Evolutionary conservation across 1,140 invertebrate genomes (phyloP).

Genomic region (Samia ricini): DNA sequence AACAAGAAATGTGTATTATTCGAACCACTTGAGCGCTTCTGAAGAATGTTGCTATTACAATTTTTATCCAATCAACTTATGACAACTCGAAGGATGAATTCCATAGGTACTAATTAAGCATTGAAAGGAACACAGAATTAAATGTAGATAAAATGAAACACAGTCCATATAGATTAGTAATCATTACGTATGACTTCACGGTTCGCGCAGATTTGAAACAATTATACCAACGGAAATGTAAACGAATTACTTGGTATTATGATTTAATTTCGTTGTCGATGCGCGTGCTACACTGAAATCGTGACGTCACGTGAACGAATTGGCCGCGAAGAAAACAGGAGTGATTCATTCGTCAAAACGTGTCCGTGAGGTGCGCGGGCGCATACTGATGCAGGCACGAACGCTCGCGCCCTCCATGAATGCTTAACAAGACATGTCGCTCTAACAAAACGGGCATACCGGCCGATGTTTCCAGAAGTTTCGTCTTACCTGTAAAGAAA

Average conservation of each 20-base stretch:
- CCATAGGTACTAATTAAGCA: background rate
- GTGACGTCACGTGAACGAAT: constrained; percentile 64
- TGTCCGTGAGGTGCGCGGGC: constrained; percentile 60
- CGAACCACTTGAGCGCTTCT: no score
- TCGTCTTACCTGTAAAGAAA: constrained; percentile 50
- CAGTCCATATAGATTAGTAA: constrained; percentile 1
- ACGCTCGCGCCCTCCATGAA: constrained; percentile 39
- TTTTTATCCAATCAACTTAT: no score
- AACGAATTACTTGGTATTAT: constrained; percentile 36
- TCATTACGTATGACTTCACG: background rate
- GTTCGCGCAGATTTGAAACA: constrained; percentile 20
- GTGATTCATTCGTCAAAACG: constrained; percentile 68
- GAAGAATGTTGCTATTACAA: no score
- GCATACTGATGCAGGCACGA: constrained; percentile 54
- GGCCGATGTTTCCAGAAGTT: constrained; percentile 10
- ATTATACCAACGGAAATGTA: constrained; percentile 47
- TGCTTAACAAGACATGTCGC: constrained; percentile 39
- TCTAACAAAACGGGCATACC: constrained; percentile 25
- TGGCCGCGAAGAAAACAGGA: constrained; percentile 47
- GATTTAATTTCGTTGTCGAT: constrained; percentile 49
- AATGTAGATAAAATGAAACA: background rate
- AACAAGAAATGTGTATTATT: no score
- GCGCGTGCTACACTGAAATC: constrained; percentile 63
- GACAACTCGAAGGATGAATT: no score
- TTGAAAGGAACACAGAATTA: background rate